Conservation (phyloP, 2,888 invertebrate species). For the Lingula anatina region DNA sequence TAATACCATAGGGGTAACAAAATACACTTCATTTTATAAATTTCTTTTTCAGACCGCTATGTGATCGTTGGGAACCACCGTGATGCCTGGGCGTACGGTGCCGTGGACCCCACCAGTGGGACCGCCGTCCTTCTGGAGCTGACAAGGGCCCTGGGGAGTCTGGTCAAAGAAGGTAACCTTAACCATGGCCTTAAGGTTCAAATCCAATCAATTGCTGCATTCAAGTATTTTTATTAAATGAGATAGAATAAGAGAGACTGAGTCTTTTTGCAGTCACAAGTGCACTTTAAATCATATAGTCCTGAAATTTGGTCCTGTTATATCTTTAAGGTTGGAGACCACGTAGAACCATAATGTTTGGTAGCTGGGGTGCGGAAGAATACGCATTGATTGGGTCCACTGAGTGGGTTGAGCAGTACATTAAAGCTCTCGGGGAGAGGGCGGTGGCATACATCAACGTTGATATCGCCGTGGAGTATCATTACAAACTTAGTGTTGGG, state of each 20-base stretch:
- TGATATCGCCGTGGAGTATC: conserved; percentile 21
- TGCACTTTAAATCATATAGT: too few species aligned
- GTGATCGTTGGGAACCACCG: conserved; percentile 31
- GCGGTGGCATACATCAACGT: conserved; percentile 31
- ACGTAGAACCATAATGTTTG: conserved; percentile 53
- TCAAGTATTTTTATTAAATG: too few species aligned
- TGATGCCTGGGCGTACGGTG: conserved; percentile 32
- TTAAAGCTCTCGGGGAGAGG: conserved; percentile 24
- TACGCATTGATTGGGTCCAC: conserved; percentile 55
- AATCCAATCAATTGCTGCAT: too few species aligned
- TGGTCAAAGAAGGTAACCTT: too few species aligned
- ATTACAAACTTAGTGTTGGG: conserved; percentile 14
- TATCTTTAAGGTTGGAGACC: conserved; percentile 54
- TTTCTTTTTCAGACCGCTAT: conserved; percentile 30
- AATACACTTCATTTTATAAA: too few species aligned
- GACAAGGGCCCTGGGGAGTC: conserved; percentile 19
- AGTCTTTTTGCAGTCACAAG: too few species aligned
- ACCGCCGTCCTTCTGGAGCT: conserved; percentile 24
- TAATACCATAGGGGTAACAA: too few species aligned
- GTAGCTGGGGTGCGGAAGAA: conserved; percentile 57
- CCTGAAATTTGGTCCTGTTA: too few species aligned
- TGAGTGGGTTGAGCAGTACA: conserved; percentile 54
- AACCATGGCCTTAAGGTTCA: too few species aligned
- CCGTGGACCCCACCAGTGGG: conserved; percentile 28
- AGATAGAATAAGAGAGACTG: too few species aligned